Evolutionary conservation across 2,113 vertebrate species (phyloP).

Genomic region (Pomatorhinus ruficollis): DNA sequence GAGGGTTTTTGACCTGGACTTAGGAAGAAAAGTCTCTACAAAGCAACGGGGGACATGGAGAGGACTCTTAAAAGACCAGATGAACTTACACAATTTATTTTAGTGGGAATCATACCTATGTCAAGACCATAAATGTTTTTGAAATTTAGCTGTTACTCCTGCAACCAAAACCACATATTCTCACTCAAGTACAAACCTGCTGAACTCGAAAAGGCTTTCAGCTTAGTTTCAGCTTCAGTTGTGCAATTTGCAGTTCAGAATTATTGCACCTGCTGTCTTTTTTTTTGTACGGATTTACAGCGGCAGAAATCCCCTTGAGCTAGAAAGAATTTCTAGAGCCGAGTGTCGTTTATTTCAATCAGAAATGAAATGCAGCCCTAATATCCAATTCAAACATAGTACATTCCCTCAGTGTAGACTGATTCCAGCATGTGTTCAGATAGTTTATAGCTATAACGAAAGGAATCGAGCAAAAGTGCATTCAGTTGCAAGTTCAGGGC

Average conservation of each 20-base stretch:
- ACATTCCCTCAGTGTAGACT: neutral
- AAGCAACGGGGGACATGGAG: neutral
- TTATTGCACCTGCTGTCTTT: neutral
- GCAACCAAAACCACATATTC: neutral
- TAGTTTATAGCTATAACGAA: neutral
- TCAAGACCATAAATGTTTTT: neutral
- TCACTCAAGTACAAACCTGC: neutral
- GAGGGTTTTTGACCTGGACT: neutral
- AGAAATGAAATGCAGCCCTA: neutral
- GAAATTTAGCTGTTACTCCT: neutral
- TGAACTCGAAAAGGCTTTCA: neutral
- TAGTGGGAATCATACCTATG: neutral
- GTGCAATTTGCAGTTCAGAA: slow-evolving; percentile 8
- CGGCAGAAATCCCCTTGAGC: neutral
- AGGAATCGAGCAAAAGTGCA: neutral
- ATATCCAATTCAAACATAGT: neutral
- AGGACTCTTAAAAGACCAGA: neutral
- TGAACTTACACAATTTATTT: neutral
- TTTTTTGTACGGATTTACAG: neutral
- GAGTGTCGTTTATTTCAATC: neutral
- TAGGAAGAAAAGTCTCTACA: neutral
- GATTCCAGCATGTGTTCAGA: neutral
- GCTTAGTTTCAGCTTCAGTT: slow-evolving; percentile 28
- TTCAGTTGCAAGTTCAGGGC: neutral
- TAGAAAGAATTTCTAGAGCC: slow-evolving; percentile 10